These are phyloP conservation scores for Sakesphorus luctuosus DNA, from an alignment of 2,113 vertebrate species.

Conservation along the genomic window DNA sequence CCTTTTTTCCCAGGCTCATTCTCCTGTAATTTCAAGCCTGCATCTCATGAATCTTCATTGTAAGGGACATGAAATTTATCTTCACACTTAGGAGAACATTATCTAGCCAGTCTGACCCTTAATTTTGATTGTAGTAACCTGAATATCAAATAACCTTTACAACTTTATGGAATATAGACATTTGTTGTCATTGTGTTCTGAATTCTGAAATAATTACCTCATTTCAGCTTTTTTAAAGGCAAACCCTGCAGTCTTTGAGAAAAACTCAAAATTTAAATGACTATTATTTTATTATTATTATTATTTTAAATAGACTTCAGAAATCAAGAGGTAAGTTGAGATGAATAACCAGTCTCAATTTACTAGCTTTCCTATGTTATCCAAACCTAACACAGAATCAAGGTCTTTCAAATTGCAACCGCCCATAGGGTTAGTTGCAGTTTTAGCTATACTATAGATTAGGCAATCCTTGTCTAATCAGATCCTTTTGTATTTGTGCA, in stretches of 20 bases:
- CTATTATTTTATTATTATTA: not conserved
- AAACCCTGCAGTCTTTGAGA: not conserved
- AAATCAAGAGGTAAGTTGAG: not conserved
- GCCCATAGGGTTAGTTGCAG: not conserved
- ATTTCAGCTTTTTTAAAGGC: not conserved
- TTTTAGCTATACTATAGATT: not conserved
- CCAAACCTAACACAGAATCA: not conserved
- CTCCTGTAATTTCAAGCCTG: not conserved
- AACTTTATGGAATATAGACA: not conserved
- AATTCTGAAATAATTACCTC: not conserved
- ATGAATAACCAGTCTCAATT: not conserved
- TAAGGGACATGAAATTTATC: not conserved
- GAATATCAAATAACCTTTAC: not conserved
- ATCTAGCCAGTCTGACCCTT: not conserved
- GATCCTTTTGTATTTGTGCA: not conserved
- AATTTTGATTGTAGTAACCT: not conserved
- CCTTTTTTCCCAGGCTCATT: not conserved
- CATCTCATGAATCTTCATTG: not conserved
- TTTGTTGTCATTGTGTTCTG: not conserved
- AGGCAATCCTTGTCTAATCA: not conserved
- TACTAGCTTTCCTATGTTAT: not conserved
- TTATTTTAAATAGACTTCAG: not conserved
- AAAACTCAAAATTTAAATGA: not conserved
- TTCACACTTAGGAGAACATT: not conserved
- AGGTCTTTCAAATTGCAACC: not conserved